Evolutionary conservation across 2,113 vertebrate species (phyloP).

Genomic region (Notarius quadriscutis): DNA sequence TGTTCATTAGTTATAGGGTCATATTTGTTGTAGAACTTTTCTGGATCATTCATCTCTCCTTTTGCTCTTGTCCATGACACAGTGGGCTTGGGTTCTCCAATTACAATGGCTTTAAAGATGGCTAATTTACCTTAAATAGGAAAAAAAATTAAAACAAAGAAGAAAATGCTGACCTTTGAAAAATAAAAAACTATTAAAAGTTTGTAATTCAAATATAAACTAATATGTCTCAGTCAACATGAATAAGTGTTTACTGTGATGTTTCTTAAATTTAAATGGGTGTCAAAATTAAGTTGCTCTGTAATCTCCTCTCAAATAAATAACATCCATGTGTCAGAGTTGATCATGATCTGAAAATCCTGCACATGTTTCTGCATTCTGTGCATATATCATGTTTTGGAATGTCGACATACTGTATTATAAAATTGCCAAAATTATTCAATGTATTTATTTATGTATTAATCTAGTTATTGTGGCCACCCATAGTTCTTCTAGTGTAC

Average conservation of each 20-base stretch:
- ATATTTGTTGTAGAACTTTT: conserved; percentile 73
- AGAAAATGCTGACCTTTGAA: background rate
- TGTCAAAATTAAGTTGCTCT: background rate
- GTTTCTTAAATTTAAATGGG: background rate
- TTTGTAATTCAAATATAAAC: background rate
- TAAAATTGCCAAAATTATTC: background rate
- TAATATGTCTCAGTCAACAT: background rate
- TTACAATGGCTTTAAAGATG: conserved; percentile 78
- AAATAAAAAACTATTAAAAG: background rate
- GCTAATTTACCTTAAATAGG: conserved; percentile 79
- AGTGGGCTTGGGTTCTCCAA: conserved; percentile 77
- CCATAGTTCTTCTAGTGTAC: background rate
- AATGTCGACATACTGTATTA: background rate
- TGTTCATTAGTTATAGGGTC: conserved; percentile 67
- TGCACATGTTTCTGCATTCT: background rate
- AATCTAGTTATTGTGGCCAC: background rate
- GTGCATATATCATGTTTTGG: background rate
- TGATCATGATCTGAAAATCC: background rate
- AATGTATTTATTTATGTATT: background rate
- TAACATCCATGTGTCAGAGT: background rate
- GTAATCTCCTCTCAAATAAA: background rate
- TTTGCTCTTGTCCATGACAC: conserved; percentile 76
- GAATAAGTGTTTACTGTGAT: background rate
- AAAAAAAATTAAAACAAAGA: background rate
- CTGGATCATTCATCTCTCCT: conserved; percentile 71